These are phyloP conservation scores for Gasterosteus nipponicus DNA, from an alignment of 2,113 vertebrate genomes.

Conservation along the genomic window DNA sequence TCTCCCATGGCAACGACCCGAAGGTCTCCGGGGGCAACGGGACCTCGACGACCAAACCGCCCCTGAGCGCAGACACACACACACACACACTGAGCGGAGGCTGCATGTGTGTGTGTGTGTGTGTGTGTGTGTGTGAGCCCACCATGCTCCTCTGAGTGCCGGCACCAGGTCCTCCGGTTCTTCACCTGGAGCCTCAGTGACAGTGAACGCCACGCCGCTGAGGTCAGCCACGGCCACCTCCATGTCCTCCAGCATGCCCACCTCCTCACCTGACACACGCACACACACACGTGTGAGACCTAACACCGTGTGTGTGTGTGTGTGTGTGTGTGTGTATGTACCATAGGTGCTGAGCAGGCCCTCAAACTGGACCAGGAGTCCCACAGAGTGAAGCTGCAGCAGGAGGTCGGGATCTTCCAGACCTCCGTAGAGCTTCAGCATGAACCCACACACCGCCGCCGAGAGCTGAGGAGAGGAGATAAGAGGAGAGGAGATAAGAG, in stretches of 20 bases:
- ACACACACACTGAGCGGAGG: background rate
- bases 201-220: conserved; percentile 83
- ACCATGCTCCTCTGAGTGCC: conserved; percentile 86
- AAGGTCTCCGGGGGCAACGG: conserved; percentile 86
- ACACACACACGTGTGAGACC: conserved; percentile 14
- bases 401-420: conserved; percentile 85
- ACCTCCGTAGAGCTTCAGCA: conserved; percentile 84
- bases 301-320: conserved; percentile 29
- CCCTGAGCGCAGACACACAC: conserved; percentile 68
- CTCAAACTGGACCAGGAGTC: conserved; percentile 88
- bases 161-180: conserved; percentile 81
- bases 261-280: conserved; percentile 85
- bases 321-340: conserved; percentile 57
- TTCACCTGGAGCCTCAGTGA: conserved; percentile 85
- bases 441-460: conserved; percentile 86
- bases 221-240: conserved; percentile 89
- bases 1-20: conserved; percentile 81
- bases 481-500: background rate
- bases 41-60: conserved; percentile 85
- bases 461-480: conserved; percentile 60
- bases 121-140: conserved; percentile 19
- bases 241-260: conserved; percentile 94
- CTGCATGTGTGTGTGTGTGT: background rate
- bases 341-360: conserved; percentile 91
- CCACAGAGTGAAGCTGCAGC: conserved; percentile 86